Evolutionary conservation across 2,113 vertebrate genomes (phyloP).

Genomic region (Apaloderma vittatum): DNA sequence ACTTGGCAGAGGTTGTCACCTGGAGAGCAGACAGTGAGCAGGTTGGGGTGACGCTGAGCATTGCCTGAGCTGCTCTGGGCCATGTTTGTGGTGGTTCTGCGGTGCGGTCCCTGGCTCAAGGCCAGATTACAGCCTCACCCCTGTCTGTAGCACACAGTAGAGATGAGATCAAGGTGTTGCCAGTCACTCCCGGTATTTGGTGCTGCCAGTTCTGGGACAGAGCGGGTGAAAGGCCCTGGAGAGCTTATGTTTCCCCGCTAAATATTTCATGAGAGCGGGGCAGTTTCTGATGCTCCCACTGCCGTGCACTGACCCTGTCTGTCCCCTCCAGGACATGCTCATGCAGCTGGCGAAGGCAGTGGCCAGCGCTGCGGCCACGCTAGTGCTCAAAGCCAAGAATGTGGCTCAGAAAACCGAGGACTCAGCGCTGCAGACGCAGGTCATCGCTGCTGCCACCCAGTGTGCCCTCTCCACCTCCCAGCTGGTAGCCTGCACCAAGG

Average conservation of each 20-base stretch:
- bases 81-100: rapidly evolving
- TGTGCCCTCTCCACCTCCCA: conserved; percentile 97
- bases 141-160: rapidly evolving
- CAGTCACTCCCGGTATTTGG: background rate
- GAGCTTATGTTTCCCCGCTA: background rate
- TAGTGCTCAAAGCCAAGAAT: conserved; percentile 93
- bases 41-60: background rate
- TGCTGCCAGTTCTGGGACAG: background rate
- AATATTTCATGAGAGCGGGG: background rate
- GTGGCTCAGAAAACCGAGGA: conserved; percentile 96
- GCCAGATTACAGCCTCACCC: rapidly evolving
- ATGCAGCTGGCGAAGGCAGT: conserved; percentile 97
- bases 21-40: background rate
- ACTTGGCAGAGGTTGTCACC: rapidly evolving
- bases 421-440: conserved; percentile 88
- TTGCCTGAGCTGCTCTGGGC: rapidly evolving
- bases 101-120: background rate
- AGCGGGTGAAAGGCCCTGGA: rapidly evolving
- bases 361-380: conserved; percentile 90
- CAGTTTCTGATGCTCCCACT: rapidly evolving
- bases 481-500: conserved; percentile 96
- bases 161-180: background rate
- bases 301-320: rapidly evolving
- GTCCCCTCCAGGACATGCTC: conserved; percentile 87
- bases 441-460: conserved; percentile 95